phyloP scores from a whole-genome alignment of 2,797 vertebrate species.

The Manis pentadactyla region DNA sequence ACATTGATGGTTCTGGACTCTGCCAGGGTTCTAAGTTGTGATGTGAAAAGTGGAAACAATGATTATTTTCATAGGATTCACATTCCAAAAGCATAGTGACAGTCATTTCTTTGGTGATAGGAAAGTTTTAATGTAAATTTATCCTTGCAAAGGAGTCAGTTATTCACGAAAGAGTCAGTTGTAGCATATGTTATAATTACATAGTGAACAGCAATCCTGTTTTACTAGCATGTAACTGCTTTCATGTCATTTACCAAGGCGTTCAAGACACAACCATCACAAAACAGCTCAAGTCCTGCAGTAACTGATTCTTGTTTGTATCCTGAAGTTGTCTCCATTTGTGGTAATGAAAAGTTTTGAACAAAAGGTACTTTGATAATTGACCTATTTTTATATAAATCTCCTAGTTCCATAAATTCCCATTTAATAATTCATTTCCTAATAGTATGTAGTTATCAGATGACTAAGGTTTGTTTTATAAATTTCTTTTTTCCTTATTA shows the following conservation, averaged over 20 bases:
- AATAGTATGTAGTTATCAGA: not conserved
- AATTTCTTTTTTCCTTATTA: not conserved
- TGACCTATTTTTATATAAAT: not conserved
- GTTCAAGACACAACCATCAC: not conserved
- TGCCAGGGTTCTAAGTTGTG: not conserved
- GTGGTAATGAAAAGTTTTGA: not conserved
- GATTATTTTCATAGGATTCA: not conserved
- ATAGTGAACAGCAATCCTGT: not conserved
- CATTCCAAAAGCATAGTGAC: not conserved
- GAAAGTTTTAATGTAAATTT: not conserved
- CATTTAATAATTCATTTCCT: not conserved
- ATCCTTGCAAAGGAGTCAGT: not conserved
- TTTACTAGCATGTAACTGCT: not conserved
- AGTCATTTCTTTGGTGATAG: not conserved
- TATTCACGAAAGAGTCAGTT: not conserved
- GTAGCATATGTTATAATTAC: not conserved
- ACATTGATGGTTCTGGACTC: not conserved
- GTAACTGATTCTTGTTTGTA: not conserved
- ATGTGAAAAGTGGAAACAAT: not conserved
- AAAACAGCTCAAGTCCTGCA: not conserved
- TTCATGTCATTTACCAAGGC: not conserved
- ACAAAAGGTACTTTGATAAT: not conserved
- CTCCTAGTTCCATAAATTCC: not conserved
- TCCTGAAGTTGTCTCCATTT: not conserved
- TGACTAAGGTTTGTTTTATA: not conserved